Evolutionary conservation across 2,797 vertebrate genomes (phyloP).

Genomic region (Hippocampus kuda): DNA sequence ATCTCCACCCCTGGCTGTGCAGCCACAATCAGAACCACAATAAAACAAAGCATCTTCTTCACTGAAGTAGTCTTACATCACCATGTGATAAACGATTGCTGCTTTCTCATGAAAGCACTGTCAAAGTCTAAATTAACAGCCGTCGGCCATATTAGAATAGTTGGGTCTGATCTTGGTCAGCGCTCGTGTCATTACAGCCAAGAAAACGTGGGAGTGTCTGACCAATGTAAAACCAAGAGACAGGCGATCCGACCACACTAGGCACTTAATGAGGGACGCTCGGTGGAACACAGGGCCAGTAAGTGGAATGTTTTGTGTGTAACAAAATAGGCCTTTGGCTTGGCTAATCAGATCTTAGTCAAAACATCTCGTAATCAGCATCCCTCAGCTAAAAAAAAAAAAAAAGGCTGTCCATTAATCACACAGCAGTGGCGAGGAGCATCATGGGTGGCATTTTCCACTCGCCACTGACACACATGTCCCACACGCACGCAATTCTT

Average conservation of each 20-base stretch:
- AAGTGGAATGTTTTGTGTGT: slow-evolving; percentile 66
- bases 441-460: slow-evolving; percentile 68
- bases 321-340: slow-evolving; percentile 70
- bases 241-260: slow-evolving; percentile 54
- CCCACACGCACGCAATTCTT: slow-evolving; percentile 25
- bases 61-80: slow-evolving; percentile 36
- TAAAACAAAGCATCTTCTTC: slow-evolving; percentile 5
- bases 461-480: slow-evolving; percentile 29
- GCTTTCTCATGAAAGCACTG: slow-evolving; percentile 5
- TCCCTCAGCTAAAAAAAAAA: slow-evolving; percentile 62
- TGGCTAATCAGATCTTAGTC: slow-evolving; percentile 69
- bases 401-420: slow-evolving; percentile 69
- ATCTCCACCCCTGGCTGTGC: not conserved
- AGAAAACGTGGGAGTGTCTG: slow-evolving; percentile 47
- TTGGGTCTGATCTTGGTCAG: slow-evolving; percentile 24
- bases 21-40: slow-evolving; percentile 24
- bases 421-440: slow-evolving; percentile 58
- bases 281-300: slow-evolving; percentile 59
- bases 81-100: slow-evolving; percentile 42
- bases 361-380: slow-evolving; percentile 72
- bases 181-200: slow-evolving; percentile 36
- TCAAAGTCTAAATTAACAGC: not conserved
- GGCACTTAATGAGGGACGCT: slow-evolving; percentile 59
- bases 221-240: slow-evolving; percentile 50
- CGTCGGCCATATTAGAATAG: slow-evolving; percentile 27